Base-by-base conservation (phyloP, 53 echinoderm and acorn worm genomes). In the Luidia sarsii region DNA sequence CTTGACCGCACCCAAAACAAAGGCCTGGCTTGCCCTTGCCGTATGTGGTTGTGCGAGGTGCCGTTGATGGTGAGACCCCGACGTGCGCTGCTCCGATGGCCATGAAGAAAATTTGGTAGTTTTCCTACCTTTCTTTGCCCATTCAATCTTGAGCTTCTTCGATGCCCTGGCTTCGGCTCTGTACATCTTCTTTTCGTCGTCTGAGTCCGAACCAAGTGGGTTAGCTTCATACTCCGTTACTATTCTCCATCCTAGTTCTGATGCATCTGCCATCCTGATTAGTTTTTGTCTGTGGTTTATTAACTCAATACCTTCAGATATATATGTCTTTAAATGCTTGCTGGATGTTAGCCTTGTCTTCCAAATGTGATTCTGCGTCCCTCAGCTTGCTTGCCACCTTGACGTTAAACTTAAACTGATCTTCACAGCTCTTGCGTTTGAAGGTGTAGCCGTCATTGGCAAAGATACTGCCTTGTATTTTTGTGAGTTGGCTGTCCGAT, bases 151-250 rank as follows among this genome's bases (percentile, higher is more conserved):
- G 18, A 51, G 51, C 51, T 16, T 51, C 51, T 51, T 51, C 18
- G 51, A 13, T 18, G 51, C 51, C 51, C 51, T 51, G 51, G 51
- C 51, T 51, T 51, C 51, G 21, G 51, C 2, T 21, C 1, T 51
- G 18, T 51, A 51, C 51, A 51, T 62, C n/a, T n/a, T n/a, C 63
- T 62, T 62, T 11, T 33, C 33, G 5, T 62, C 14, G 4, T 62
- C 63, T 16, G 63, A 62, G 33, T 33, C 34, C 34, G 63, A 62
- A 29, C 33, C 63, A 0, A 62, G 62, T 62, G 62, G 62, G 11
- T 62, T 62, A 34, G 62, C 18, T 62, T 62, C 62, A 62, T 62
- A 62, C n/a, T 62, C 32, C 18, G 30, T 30, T 15, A 62, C 34
- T 1, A 62, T 3, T 13, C 34, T 62, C 16, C 63, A 62, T 32